Base-by-base conservation (phyloP, 2,113 vertebrate species). In the Desmodus rotundus region DNA sequence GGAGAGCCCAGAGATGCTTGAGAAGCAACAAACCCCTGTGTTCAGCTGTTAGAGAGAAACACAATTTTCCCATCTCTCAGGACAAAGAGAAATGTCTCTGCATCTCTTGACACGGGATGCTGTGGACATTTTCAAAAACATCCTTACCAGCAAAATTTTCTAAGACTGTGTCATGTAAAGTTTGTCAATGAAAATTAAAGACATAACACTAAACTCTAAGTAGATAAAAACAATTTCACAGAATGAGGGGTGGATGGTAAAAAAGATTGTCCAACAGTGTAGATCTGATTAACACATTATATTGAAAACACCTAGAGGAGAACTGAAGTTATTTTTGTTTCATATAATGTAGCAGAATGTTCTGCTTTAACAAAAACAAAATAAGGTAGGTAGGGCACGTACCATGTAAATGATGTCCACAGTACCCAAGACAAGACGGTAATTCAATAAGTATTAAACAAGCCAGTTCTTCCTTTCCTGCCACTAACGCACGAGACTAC, bases 391-490 rank as follows among this genome's bases (percentile, higher is more conserved):
- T 7, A 77, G 15, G 41, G 7, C 38, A 52, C 1, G 2, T 41
- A 6, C 56, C 41, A 45, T 11, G 15, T 47, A 56, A 81, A 56
- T 68, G 12, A 67, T n/a, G 61, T 10, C 31, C 45, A 73, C 5
- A 82, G 54, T 33, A 68, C 16, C 36, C 13, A 33, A 47, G 58
- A 88, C 73, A 89, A 77, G 50, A 70, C 36, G 80, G 89, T 77
- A 43, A 73, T 56, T 96, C 94, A 47, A 15, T 89, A 92, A 85
- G 43, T n/a, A 91, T 45, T 78, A 86, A 67, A 74, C 14, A 56
- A 43, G 26, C 56, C 41, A 14, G 8, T 54, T 6, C 6, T 43
- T 50, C 7, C 11, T 38, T 50, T 89, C 28, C 19, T 72, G 45
- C 5, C 7, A 41, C 38, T 74, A 28, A 1, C 14, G 3, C 33